Evolutionary conservation across 2,888 invertebrate species (phyloP), one percentile per base, ranked within the genome.

Genomic region (Eupithecia abbreviata): DNA sequence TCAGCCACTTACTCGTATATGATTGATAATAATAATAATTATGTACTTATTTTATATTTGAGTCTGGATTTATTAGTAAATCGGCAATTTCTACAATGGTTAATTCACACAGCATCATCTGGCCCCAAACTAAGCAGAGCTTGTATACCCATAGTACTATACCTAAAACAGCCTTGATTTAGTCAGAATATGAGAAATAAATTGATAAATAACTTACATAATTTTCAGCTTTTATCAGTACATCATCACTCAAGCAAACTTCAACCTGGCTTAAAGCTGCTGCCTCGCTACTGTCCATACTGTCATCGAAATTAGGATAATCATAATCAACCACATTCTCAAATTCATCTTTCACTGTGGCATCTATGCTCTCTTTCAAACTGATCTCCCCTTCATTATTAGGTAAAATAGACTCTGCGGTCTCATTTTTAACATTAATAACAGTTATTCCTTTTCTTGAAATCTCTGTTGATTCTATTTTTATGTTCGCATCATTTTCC

Each of bases 251-350:
- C 71, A 94, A 80, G 81, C 93, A 94, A 0, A 92, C 88, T 75
- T 94, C 94, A 0, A 94, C 94, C 76, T 91, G 92, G 15, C 89
- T 90, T 45, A 94, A 81, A 0, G 92, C 94, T 0, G 85, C 82
- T 0, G 91, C 91, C 4, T 93, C 93, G 79, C 89, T 88, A 76
- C 93, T 94, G 47, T 93, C 92, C 84, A 92, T 89, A 76, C 92
- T 93, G 62, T 93, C 92, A 79, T 91, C 91, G 80, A 90, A 90
- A 74, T 85, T 88, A 0, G 91, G 90, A 82, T 89, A 92, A 74
- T 91, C 91, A 85, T 90, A 90, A 0, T 89, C 84, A 2, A 89
- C 87, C 7, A 88, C 83, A 67, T 89, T 86, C 62, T 85, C 82
- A 9, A 75, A 82, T 80, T 92, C 92, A 69, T 86, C 83, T 77